Conservation (phyloP, 2,113 vertebrate species). For the Pontoporia blainvillei region DNA sequence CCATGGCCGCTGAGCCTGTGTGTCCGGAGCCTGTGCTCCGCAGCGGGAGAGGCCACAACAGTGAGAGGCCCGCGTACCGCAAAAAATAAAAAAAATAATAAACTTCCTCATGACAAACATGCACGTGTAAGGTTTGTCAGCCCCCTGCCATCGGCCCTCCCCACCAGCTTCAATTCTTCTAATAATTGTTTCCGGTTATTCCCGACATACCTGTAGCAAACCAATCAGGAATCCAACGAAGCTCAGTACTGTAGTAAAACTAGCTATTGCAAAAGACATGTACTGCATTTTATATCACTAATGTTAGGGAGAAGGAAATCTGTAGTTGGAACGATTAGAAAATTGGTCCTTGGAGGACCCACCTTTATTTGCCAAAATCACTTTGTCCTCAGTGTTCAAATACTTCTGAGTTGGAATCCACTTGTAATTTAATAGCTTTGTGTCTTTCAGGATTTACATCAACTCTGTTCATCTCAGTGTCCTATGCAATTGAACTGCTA, state of each 20-base stretch:
- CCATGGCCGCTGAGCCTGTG: no score
- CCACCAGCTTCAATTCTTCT: not conserved
- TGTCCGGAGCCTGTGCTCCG: no score
- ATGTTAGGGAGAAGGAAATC: not conserved
- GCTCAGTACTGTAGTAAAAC: not conserved
- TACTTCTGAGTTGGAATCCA: not conserved
- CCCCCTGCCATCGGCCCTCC: not conserved
- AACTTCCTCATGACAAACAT: not conserved
- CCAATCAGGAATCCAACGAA: not conserved
- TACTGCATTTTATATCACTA: no score
- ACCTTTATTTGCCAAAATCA: not conserved
- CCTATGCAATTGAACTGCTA: accelerated
- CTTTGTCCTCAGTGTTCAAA: not conserved
- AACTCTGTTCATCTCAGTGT: not conserved
- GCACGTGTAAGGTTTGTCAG: no score
- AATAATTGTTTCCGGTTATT: not conserved
- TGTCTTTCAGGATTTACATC: not conserved
- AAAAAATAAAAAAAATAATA: no score
- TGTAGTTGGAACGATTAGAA: not conserved
- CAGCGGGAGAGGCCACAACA: no score
- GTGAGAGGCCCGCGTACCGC: no score
- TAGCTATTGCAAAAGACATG: accelerated
- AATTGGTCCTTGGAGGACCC: not conserved
- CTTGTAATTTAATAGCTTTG: not conserved
- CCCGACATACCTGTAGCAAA: not conserved